These are phyloP conservation scores for Nasonovia ribisnigri DNA, from an alignment of 2,888 invertebrate genomes.

Conservation along the genomic window DNA sequence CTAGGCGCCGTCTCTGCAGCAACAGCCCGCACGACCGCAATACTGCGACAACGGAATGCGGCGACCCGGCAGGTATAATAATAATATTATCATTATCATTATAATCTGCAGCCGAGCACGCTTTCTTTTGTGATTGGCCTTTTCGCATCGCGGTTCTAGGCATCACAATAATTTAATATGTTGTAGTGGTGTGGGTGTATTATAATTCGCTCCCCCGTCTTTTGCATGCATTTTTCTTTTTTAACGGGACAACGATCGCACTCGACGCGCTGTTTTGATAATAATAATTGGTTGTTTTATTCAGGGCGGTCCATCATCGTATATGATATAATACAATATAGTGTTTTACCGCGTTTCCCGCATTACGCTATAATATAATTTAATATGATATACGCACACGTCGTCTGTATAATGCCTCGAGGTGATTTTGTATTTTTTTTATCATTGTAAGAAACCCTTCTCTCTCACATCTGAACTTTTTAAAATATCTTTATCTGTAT, in stretches of 20 bases:
- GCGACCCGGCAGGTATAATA: not conserved
- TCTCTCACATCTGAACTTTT: not conserved
- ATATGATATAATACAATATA: not conserved
- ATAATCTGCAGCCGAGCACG: not conserved
- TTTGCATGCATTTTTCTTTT: not conserved
- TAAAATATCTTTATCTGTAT: not conserved
- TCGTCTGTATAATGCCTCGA: not conserved
- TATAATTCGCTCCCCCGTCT: not conserved
- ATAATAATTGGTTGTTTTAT: not conserved
- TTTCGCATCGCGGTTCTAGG: not conserved
- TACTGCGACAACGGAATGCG: not conserved
- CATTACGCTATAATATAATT: not conserved
- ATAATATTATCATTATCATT: too few relatives aligned
- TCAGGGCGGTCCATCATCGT: not conserved
- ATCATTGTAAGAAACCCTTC: not conserved
- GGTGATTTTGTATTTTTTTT: not conserved
- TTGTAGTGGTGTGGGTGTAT: not conserved
- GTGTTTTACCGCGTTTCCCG: not conserved
- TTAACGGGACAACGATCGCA: not conserved
- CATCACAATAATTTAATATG: not conserved
- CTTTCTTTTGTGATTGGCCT: not conserved
- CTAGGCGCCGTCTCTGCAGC: not conserved
- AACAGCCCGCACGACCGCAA: not conserved
- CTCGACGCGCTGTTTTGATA: not conserved
- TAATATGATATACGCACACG: not conserved